phyloP scores from a whole-genome alignment of 2,797 vertebrate genomes.

The Oryzias sinensis region DNA sequence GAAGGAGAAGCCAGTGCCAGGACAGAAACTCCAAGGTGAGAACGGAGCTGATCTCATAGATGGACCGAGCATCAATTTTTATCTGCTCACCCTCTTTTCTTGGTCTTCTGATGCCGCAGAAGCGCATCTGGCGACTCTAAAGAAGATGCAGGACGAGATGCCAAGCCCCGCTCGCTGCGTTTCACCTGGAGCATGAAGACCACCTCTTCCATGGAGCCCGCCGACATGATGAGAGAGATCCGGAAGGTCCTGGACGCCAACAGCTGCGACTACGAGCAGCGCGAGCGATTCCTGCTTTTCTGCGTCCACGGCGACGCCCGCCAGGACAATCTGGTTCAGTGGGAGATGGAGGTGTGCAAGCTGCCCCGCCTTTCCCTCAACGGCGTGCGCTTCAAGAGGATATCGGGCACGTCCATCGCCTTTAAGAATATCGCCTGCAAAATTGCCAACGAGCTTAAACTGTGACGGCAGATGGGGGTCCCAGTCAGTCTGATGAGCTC shows the following conservation, averaged over 20 bases:
- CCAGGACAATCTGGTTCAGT: conserved; percentile 95
- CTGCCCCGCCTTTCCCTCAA: conserved; percentile 94
- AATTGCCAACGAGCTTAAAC: conserved; percentile 98
- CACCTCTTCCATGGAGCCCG: conserved; percentile 96
- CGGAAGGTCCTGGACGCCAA: conserved; percentile 95
- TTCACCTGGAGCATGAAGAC: conserved; percentile 99
- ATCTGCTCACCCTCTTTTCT: conserved; percentile 1
- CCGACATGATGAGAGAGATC: conserved; percentile 97
- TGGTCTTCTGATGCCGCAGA: conserved; percentile 61
- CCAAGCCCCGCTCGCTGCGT: conserved; percentile 88
- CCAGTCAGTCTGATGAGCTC: conserved; percentile 55
- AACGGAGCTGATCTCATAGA: conserved; percentile 14
- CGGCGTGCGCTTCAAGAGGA: conserved; percentile 96
- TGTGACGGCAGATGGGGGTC: conserved; percentile 78
- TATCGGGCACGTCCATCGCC: conserved; percentile 97
- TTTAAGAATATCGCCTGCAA: conserved; percentile 99
- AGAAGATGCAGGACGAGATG: conserved; percentile 88
- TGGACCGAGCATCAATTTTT: not conserved
- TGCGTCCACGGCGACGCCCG: conserved; percentile 93
- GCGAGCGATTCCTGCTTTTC: conserved; percentile 96
- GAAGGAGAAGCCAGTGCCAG: conserved; percentile 95
- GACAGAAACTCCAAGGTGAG: conserved; percentile 93
- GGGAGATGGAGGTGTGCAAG: conserved; percentile 99
- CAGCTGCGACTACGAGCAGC: conserved; percentile 96
- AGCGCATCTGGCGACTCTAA: conserved; percentile 86